A percentile compares a stretch with the other conserved stretches of the same genome.
Conservation (phyloP, 2,888 invertebrate genomes). For the Aplocera efformata region DNA sequence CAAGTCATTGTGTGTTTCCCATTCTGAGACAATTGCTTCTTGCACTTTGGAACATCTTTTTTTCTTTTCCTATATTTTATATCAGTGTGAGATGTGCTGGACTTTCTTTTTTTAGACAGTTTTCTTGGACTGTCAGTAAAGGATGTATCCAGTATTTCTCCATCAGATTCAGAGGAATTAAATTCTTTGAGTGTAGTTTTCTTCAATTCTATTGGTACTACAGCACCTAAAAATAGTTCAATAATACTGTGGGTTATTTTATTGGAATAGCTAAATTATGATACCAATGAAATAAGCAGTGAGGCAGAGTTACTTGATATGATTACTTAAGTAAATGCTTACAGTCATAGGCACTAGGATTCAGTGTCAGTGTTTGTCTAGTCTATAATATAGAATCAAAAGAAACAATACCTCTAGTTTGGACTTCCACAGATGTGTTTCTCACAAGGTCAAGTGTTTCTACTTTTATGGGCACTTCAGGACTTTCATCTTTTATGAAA, state of each 20-base stretch:
- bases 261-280: too few relatives aligned
- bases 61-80: slow-evolving; percentile 1
- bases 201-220: slow-evolving; percentile 2
- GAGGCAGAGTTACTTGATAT: too few relatives aligned
- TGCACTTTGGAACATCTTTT: not conserved
- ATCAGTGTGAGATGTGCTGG: not conserved
- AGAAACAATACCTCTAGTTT: slow-evolving; percentile 1
- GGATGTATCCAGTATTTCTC: not conserved
- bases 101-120: not conserved
- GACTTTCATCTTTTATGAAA: slow-evolving; percentile 8
- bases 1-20: slow-evolving; percentile 1
- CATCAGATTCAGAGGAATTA: slow-evolving; percentile 2
- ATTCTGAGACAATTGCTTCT: not conserved
- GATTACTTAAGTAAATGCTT: too few relatives aligned
- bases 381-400: not conserved
- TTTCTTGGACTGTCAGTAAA: not conserved
- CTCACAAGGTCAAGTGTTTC: not conserved
- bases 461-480: slow-evolving; percentile 8
- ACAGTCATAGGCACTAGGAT: too few relatives aligned
- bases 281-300: too few relatives aligned
- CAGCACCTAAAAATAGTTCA: too few relatives aligned
- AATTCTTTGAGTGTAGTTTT: slow-evolving; percentile 9
- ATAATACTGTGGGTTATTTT: too few relatives aligned
- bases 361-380: not conserved
- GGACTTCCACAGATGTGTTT: not conserved